phyloP scores from a whole-genome alignment of 2,113 vertebrate species.

The Lota lota region DNA sequence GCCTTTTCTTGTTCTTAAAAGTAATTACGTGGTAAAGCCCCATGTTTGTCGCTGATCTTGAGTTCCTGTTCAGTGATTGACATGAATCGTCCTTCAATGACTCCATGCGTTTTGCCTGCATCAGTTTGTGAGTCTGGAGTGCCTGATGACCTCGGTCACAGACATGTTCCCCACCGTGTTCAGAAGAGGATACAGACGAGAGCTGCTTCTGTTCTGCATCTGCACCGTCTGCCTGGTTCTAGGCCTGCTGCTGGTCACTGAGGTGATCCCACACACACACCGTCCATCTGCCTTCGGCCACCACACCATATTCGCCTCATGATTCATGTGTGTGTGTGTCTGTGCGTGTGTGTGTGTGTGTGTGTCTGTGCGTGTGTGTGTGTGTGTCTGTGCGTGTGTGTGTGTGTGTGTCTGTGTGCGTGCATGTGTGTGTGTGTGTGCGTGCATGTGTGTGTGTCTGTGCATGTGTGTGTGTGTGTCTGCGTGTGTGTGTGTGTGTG shows the following conservation, averaged over 20 bases:
- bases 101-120: background rate
- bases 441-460: background rate
- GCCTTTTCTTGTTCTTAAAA: too few relatives aligned
- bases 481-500: background rate
- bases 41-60: too few relatives aligned
- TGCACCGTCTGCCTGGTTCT: conserved; percentile 78
- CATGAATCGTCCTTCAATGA: too few relatives aligned
- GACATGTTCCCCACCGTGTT: conserved; percentile 84
- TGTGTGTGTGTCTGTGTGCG: background rate
- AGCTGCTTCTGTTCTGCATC: conserved; percentile 82
- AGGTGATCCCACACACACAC: conserved; percentile 70
- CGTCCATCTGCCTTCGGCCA: too few relatives aligned
- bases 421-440: background rate
- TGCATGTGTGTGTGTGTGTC: too few relatives aligned
- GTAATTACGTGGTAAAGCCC: too few relatives aligned
- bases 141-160: conserved; percentile 83
- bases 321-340: background rate
- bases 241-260: conserved; percentile 84
- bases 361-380: background rate
- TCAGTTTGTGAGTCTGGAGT: conserved; percentile 90
- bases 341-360: too few relatives aligned
- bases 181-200: conserved; percentile 74
- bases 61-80: too few relatives aligned
- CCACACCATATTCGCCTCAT: too few relatives aligned
- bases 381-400: background rate